Conservation (phyloP, 2,888 invertebrate species). For the Monochamus alternatus region DNA sequence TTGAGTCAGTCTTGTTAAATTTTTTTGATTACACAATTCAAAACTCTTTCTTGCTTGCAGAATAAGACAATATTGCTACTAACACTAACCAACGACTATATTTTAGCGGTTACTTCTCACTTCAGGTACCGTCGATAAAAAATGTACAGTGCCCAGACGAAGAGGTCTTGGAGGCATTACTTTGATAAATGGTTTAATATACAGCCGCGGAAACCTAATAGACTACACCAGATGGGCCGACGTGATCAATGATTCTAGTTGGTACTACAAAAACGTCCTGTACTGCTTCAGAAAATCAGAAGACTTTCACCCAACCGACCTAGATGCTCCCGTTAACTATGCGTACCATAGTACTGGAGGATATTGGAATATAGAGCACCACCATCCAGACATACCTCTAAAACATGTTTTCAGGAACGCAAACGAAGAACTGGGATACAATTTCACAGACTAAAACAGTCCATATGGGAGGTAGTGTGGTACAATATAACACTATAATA, state of each 20-base stretch:
- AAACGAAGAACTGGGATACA: conserved; percentile 79
- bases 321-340: conserved; percentile 30
- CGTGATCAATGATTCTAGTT: conserved; percentile 58
- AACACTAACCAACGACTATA: too few relatives aligned
- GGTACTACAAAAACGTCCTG: conserved; percentile 75
- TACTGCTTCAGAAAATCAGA: conserved; percentile 65
- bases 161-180: conserved; percentile 73
- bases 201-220: conserved; percentile 70
- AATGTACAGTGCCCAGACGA: conserved; percentile 68
- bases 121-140: conserved; percentile 33
- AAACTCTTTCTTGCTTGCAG: too few relatives aligned
- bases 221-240: conserved; percentile 72
- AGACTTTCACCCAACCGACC: conserved; percentile 29
- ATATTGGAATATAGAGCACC: conserved; percentile 45
- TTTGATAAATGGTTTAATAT: conserved; percentile 72
- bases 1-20: too few relatives aligned
- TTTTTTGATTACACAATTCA: too few relatives aligned
- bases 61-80: too few relatives aligned
- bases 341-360: conserved; percentile 44
- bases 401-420: conserved; percentile 76
- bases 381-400: conserved; percentile 37
- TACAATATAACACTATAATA: conserved; percentile 79
- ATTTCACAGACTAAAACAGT: conserved; percentile 79
- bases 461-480: conserved; percentile 78
- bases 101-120: background rate